These are phyloP conservation scores for Scaptomyza tumidula DNA, from an alignment of 2,888 invertebrate genomes.

Conservation along the genomic window DNA sequence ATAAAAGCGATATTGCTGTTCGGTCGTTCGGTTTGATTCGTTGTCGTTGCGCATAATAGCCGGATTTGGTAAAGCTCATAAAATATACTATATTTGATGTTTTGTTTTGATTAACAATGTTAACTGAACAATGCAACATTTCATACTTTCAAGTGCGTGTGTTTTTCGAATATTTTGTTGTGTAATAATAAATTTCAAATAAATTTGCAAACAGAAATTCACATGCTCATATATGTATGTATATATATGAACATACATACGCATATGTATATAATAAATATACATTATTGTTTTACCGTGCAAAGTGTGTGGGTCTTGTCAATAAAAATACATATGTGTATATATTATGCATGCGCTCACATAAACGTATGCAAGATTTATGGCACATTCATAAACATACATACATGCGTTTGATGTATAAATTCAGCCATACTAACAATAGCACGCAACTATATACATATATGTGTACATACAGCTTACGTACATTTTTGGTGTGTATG, in stretches of 20 bases:
- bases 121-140: constrained; percentile 2
- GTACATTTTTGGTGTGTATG: constrained; percentile 38
- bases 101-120: constrained; percentile 47
- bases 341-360: constrained; percentile 8
- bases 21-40: constrained; percentile 41
- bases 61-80: constrained; percentile 47
- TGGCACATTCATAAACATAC: constrained; percentile 9
- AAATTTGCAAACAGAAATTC: constrained; percentile 10
- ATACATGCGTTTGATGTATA: constrained; percentile 12
- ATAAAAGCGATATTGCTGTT: constrained; percentile 51
- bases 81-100: constrained; percentile 47
- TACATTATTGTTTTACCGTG: constrained; percentile 17
- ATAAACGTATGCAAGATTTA: constrained; percentile 4
- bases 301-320: constrained; percentile 28
- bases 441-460: constrained; percentile 8
- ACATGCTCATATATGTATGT: neutral
- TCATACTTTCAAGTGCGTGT: constrained; percentile 10
- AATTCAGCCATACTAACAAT: constrained; percentile 6
- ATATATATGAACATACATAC: constrained; percentile 16
- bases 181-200: constrained; percentile 29
- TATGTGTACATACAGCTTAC: constrained; percentile 2
- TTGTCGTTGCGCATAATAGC: constrained; percentile 40
- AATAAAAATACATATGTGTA: neutral
- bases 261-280: constrained; percentile 12
- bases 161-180: constrained; percentile 29